phyloP scores from a whole-genome alignment of 2,113 vertebrate species.

The Chamaea fasciata region DNA sequence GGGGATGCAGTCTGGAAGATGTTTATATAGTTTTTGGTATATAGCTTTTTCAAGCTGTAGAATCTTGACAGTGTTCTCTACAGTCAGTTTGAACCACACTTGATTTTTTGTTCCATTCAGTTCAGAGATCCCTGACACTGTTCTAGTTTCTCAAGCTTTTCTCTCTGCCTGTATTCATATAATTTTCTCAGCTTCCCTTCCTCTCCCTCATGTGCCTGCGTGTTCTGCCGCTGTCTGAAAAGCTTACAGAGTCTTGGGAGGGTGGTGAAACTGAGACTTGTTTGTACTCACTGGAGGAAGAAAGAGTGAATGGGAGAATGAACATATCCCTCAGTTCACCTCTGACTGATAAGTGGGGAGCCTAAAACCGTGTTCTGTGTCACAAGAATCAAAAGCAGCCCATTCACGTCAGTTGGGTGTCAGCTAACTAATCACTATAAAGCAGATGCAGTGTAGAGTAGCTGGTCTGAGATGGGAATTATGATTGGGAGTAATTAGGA shows the following conservation, averaged over 20 bases:
- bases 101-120: neutral
- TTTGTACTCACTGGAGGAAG: neutral
- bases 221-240: neutral
- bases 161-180: neutral
- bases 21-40: neutral
- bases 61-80: neutral
- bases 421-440: neutral
- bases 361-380: neutral
- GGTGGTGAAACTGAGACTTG: neutral
- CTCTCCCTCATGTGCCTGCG: neutral
- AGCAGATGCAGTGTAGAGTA: neutral
- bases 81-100: neutral
- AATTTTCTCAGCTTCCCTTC: neutral
- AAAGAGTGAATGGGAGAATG: neutral
- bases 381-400: neutral
- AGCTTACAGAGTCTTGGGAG: neutral
- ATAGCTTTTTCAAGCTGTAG: neutral
- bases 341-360: fast-evolving
- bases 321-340: fast-evolving
- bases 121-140: neutral
- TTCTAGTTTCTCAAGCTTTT: neutral
- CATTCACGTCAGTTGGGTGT: neutral
- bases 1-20: neutral
- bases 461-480: neutral
- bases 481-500: neutral